Conservation (phyloP, 2,797 vertebrate genomes). For the Rhadinocentrus ornatus region DNA sequence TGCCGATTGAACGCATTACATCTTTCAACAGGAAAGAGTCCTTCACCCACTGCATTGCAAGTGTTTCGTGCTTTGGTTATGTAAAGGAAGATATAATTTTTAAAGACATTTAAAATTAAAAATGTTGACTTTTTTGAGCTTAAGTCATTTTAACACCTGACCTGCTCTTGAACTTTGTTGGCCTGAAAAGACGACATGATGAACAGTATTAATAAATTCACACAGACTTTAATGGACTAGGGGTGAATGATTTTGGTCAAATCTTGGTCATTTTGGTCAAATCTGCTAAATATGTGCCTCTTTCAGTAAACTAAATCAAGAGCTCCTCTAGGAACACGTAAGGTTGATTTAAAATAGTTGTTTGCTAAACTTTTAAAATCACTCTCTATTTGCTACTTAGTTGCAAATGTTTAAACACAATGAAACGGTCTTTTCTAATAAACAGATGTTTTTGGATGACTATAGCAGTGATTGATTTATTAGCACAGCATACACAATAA, state of each 20-base stretch:
- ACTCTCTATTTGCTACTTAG: no score
- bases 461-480: no score
- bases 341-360: no score
- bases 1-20: not conserved
- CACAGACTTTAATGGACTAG: not conserved
- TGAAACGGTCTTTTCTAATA: no score
- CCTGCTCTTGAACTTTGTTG: not conserved
- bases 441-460: not conserved
- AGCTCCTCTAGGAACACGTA: no score
- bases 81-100: constrained; percentile 3
- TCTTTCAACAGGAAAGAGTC: not conserved
- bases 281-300: no score
- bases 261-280: no score
- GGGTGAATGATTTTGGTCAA: no score
- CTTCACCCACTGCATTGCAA: not conserved
- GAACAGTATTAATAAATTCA: not conserved
- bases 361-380: no score
- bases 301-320: no score
- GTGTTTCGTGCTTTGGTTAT: not conserved
- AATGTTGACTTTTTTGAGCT: not conserved
- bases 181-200: not conserved
- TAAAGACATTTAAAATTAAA: not conserved
- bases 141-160: not conserved
- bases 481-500: no score
- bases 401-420: no score